A percentile compares a stretch with the other conserved stretches of the same genome.
Conservation (phyloP, 2,888 invertebrate species). For the Amphipoea lucens region DNA sequence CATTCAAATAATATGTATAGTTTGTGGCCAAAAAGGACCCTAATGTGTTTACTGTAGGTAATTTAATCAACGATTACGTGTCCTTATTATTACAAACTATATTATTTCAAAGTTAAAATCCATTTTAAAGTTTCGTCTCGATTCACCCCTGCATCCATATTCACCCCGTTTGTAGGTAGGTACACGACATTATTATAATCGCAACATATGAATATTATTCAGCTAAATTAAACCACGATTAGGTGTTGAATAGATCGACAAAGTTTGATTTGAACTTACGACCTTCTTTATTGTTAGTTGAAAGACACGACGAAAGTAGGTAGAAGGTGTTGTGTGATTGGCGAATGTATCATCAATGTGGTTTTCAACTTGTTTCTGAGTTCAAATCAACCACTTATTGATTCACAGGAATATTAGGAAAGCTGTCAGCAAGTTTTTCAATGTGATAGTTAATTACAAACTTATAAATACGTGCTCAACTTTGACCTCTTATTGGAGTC, state of each 20-base stretch:
- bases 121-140: too few relatives aligned
- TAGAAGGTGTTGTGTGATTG: constrained; percentile 29
- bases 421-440: not conserved
- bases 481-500: not conserved
- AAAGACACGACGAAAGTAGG: constrained; percentile 28
- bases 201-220: constrained; percentile 5
- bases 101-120: too few relatives aligned
- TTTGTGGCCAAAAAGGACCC: too few relatives aligned
- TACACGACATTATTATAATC: constrained; percentile 5
- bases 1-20: too few relatives aligned
- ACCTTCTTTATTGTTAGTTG: constrained; percentile 48
- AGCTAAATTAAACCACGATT: constrained; percentile 4
- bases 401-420: not conserved
- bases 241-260: constrained; percentile 30
- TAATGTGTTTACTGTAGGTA: too few relatives aligned
- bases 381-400: constrained; percentile 26
- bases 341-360: constrained; percentile 21
- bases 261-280: constrained; percentile 44
- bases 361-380: constrained; percentile 33
- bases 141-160: too few relatives aligned
- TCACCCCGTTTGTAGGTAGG: too few relatives aligned
- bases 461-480: not conserved
- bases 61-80: too few relatives aligned
- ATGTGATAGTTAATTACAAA: not conserved
- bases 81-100: too few relatives aligned